Evolutionary conservation across 1,140 invertebrate species (phyloP), one percentile per base, ranked within the genome.

Genomic region (Leguminivora glycinivorella): DNA sequence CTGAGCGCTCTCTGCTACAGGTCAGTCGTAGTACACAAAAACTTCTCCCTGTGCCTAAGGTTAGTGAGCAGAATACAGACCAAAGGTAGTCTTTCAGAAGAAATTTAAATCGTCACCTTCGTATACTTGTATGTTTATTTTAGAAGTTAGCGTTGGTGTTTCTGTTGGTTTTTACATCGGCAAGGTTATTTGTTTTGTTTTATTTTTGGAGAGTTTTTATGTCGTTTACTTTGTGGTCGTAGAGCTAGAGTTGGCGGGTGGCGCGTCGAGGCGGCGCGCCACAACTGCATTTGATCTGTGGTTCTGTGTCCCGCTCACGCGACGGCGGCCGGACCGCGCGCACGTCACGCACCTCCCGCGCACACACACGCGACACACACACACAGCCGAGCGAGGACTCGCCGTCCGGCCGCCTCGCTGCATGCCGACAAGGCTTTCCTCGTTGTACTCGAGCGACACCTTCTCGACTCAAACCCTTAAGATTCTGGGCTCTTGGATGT

Each of bases 1-100:
- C 95, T 98, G 93, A 97, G 98, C 95, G 97, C 98, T 94, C 96
- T 98, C 94, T 99, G 98, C 96, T 99, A 99, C 96, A 98, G 98
- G 96, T 98, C 96, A 97, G 96, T 98, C 94, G 96, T 97, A 96
- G 96, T 98, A 95, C 96, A 98, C 96, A 97, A 96, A 96, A 97
- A 97, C 96, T 96, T 97, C 96, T 97, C 96, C 94, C 95, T 97
- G 94, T 97, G 96, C 95, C 95, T 97, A 95, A 97, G 96, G 96
- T 97, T 97, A 97, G 96, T 97, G 95, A 95, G 94, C 95, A 94
- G 93, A 94, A 93, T 94, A 94, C 93, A 94, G 93, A 94, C 93
- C 92, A 93, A 93, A 93, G 92, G 93, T 93, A 93, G 93, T 93
- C 87, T 94, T 94, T 92, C 92, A 87, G 85, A 82, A 89, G 85